Conservation (phyloP, 2,797 vertebrate genomes). For the Peromyscus nudipes region DNA sequence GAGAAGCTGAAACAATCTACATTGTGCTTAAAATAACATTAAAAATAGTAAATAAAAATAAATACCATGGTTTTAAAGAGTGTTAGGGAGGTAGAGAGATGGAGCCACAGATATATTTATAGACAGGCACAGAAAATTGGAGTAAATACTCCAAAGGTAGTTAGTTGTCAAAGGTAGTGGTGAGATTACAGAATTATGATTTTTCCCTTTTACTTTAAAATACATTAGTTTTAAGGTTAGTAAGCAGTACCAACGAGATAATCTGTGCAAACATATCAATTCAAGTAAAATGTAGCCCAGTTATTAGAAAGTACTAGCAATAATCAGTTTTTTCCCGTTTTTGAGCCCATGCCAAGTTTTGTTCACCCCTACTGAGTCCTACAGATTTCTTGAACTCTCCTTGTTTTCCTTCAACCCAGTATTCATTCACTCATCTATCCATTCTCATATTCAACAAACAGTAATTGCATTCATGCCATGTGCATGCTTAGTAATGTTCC, state of each 20-base stretch:
- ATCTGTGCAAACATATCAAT: conserved; percentile 34
- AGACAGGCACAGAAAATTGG: not conserved
- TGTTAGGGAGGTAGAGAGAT: not conserved
- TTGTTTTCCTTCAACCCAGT: not conserved
- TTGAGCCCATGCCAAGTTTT: conserved; percentile 18
- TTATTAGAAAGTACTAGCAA: not conserved
- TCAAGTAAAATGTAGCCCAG: conserved; percentile 20
- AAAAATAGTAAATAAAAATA: not conserved
- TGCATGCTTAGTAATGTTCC: not conserved
- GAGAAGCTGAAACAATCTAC: conserved; percentile 41
- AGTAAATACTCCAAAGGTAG: conserved; percentile 29
- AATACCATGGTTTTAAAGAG: not conserved
- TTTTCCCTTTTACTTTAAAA: not conserved
- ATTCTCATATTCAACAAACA: conserved; percentile 12
- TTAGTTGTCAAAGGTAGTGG: not conserved
- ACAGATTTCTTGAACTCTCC: not conserved
- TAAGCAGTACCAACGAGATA: conserved; percentile 23
- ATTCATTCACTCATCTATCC: not conserved
- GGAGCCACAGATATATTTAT: not conserved
- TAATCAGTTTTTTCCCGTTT: not conserved
- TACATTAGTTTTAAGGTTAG: conserved; percentile 63
- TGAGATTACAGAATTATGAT: not conserved
- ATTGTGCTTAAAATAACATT: not conserved
- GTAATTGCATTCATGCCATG: conserved; percentile 10
- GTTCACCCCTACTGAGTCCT: not conserved